Base-by-base conservation (phyloP, 37 sponge, comb jelly and placozoan genomes). In the Bolinopsis microptera region DNA sequence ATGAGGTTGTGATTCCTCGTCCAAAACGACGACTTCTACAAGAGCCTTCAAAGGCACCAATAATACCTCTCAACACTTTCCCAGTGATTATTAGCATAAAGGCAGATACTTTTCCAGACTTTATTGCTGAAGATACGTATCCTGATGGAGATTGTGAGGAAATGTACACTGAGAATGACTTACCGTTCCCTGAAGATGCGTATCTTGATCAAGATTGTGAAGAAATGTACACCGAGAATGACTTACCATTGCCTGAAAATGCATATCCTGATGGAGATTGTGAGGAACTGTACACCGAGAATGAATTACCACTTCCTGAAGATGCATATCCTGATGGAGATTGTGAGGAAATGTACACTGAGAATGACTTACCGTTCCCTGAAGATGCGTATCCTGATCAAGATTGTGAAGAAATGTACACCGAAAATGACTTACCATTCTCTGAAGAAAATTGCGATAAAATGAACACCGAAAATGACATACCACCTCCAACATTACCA, bases 141-240 rank as follows among this genome's bases (percentile, higher is more conserved):
- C n/a, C n/a, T n/a, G n/a, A n/a, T n/a, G n/a, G n/a, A n/a, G n/a
- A n/a, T n/a, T n/a, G n/a, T n/a, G n/a, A n/a, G n/a, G n/a, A n/a
- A n/a, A n/a, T n/a, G n/a, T n/a, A n/a, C n/a, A n/a, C n/a, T n/a
- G n/a, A n/a, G n/a, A n/a, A n/a, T n/a, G n/a, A n/a, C n/a, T n/a
- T n/a, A n/a, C n/a, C n/a, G n/a, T n/a, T n/a, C n/a, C n/a, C n/a
- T n/a, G n/a, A n/a, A n/a, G n/a, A n/a, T n/a, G n/a, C n/a, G n/a
- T n/a, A n/a, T n/a, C n/a, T n/a, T n/a, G n/a, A n/a, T n/a, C n/a
- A n/a, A n/a, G 80, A 32, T 32, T 27, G 30, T 70, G 74, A 70
- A 24, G 74, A 77, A 77, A 77, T 77, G 27, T 77, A 77, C 21
- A 32, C 80, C 1, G 80, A 77, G 13, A 48, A 48, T 48, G 61